Conservation (phyloP, 35 echinoderm and acorn worm species). For the Chiridota heheva region DNA sequence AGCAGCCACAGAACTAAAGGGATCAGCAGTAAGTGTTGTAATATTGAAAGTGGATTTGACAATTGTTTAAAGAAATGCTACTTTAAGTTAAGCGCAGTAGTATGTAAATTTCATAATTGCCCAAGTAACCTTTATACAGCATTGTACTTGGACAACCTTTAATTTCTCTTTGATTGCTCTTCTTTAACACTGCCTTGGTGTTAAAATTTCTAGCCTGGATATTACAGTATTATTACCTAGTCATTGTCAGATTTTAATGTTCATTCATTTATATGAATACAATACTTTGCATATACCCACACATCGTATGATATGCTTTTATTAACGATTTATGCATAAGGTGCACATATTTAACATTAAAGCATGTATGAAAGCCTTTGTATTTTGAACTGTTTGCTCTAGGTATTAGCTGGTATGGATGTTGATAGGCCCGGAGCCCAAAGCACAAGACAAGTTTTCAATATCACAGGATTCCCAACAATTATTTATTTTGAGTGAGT, state of each 20-base stretch:
- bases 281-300: too few species aligned
- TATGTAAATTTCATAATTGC: background rate
- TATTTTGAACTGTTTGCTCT: too few species aligned
- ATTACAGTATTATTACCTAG: too few species aligned
- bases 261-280: too few species aligned
- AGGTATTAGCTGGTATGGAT: slow-evolving; percentile 95
- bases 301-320: too few species aligned
- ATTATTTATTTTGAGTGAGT: slow-evolving; percentile 99
- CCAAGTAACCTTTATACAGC: background rate
- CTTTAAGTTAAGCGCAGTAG: background rate
- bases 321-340: too few species aligned
- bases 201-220: too few species aligned
- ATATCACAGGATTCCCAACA: slow-evolving; percentile 99
- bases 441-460: slow-evolving; percentile 55
- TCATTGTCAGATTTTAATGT: too few species aligned
- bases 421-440: slow-evolving; percentile 82
- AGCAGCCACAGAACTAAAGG: slow-evolving; percentile 87
- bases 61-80: background rate
- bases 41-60: background rate
- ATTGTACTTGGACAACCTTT: background rate
- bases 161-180: background rate
- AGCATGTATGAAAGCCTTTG: too few species aligned
- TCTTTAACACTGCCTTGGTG: too few species aligned
- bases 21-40: slow-evolving; percentile 75
- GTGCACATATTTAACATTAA: too few species aligned